Base-by-base conservation (phyloP, 2,888 invertebrate genomes). In the Brenthis ino region DNA sequence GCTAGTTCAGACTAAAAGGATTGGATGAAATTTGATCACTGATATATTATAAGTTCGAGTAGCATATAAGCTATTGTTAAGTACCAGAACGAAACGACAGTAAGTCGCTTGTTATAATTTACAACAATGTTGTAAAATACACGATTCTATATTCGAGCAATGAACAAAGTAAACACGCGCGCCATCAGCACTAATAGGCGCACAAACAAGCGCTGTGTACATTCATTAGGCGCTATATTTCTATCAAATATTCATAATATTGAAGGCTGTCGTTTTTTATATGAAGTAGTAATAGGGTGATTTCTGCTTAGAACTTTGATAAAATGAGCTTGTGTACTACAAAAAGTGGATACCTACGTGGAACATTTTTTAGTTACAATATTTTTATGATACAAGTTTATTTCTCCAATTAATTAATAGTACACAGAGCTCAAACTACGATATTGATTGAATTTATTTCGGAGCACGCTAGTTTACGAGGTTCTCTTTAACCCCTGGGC, bases 151-250 rank as follows among this genome's bases (percentile, higher is more conserved):
- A 20, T 16, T 20, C 53, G 20, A 24, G 11, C 37, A 53, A 16
- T 20, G 6, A 53, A 53, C 20, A 53, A 20, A 53, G 53, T 53
- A 53, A 53, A 53, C 51, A 51, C 20, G 53, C 53, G 20, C 53
- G 53, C 53, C 14, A 5, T 55, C 33, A 33, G 33, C 55, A 55
- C 28, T 55, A 28, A 28, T 33, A 14, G 14, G 6, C 55, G 55
- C 2, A 28, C 55, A 55, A 28, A 20, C 20, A 54, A 20, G 20
- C 28, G 20, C 55, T 28, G 20, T 33, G 55, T 33, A 55, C 55
- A 55, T 55, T 28, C 13, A 28, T 55, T 55, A 55, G 28, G 33
- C 37, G 37, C 14, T 14, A 55, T 55, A 33, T 28, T 28, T 55
- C 28, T 33, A 14, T 33, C 12, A 55, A 28, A 24, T 55, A 37